Base-by-base conservation (phyloP, 2,113 vertebrate genomes). In the Lasiurus borealis region DNA sequence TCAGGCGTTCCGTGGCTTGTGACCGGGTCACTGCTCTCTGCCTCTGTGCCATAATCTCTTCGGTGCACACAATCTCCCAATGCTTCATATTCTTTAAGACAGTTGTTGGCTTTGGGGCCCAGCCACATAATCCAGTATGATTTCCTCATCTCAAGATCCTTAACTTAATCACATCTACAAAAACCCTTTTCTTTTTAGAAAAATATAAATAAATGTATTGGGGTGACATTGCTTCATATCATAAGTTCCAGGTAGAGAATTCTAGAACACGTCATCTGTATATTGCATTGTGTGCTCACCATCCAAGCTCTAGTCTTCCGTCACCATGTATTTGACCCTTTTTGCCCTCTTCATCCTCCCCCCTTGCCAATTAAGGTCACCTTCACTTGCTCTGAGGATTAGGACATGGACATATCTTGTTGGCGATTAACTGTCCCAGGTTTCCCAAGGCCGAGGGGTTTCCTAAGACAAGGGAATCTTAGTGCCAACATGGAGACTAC, bases 1-100 rank as follows among this genome's bases (percentile, higher is more conserved):
- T n/a, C n/a, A n/a, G n/a, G n/a, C n/a, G n/a, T n/a, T n/a, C 68
- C 64, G 12, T 19, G 21, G 18, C 46, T 21, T 40, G 7, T 14
- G 8, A 44, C 14, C 0, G 14, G 27, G 13, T 29, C 19, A 1
- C 6, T 9, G 13, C 3, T 12, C 10, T 69, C n/a, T 10, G 19
- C 4, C 31, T 52, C 62, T 69, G 3, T 18, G 36, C 18, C 36
- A 2, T 0, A 15, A 8, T 8, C 14, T 66, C 34, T 57, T 89
- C 54, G 34, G 8, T 46, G 71, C 93, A 9, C 8, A 1, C 12
- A 3, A 76, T 27, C 36, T 15, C 40, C n/a, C 31, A n/a, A 40
- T 44, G 31, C 11, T 44, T 77, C 31, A 3, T 62, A 15, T 27
- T n/a, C 10, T 52, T 27, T n/a, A 71, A 34, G 23, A 50, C 12